Conservation (phyloP, 1,140 invertebrate species). For the Tetranychus urticae region DNA sequence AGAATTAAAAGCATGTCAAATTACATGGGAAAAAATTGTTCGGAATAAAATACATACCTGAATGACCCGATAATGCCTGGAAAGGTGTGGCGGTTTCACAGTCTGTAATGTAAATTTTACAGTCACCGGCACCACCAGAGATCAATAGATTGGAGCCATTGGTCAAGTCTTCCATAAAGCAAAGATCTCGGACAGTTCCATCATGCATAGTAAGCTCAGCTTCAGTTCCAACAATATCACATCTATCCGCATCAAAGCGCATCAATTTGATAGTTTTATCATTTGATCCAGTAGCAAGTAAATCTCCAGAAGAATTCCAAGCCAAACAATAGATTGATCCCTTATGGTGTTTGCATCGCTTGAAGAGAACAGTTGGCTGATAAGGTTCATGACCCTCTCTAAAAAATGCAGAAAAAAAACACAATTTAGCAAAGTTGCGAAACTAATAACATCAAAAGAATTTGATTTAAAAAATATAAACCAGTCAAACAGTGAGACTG, state of each 20-base stretch:
- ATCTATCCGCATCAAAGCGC: slow-evolving; percentile 67
- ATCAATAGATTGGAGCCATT: slow-evolving; percentile 74
- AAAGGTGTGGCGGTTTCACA: slow-evolving; percentile 80
- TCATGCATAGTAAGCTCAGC: slow-evolving; percentile 90
- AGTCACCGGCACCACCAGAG: slow-evolving; percentile 90
- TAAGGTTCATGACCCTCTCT: not conserved
- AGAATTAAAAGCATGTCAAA: too few relatives aligned
- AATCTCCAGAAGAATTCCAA: slow-evolving; percentile 79
- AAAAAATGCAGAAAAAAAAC: not conserved
- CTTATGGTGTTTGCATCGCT: slow-evolving; percentile 87
- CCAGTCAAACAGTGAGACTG: too few relatives aligned
- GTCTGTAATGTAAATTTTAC: slow-evolving; percentile 94
- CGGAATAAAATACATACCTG: slow-evolving; percentile 25
- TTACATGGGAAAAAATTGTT: too few relatives aligned
- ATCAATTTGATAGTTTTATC: slow-evolving; percentile 95
- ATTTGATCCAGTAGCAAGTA: slow-evolving; percentile 93
- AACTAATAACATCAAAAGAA: not conserved
- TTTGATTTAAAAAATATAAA: too few relatives aligned
- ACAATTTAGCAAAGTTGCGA: not conserved
- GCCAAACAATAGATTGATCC: slow-evolving; percentile 92
- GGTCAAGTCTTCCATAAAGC: slow-evolving; percentile 82
- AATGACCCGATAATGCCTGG: slow-evolving; percentile 73
- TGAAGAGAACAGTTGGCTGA: slow-evolving; percentile 69
- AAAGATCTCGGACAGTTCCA: slow-evolving; percentile 84
- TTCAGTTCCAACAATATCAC: slow-evolving; percentile 39